A percentile compares a stretch with the other conserved stretches of the same genome.
Evolutionary conservation across 2,888 invertebrate genomes (phyloP).

Genomic region (Dicranocentrus wangi): DNA sequence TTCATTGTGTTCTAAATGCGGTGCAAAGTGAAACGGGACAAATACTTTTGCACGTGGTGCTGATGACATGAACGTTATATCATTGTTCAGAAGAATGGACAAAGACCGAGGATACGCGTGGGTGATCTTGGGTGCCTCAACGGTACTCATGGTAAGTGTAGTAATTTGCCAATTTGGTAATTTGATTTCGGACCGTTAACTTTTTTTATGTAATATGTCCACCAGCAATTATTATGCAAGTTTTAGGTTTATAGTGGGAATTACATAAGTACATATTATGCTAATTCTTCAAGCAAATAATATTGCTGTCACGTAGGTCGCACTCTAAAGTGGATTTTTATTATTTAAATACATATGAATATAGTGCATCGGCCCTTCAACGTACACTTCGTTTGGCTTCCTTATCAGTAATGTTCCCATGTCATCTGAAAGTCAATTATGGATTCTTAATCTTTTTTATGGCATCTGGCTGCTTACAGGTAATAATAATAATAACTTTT

Average conservation of each 20-base stretch:
- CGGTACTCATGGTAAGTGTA: slow-evolving; percentile 65
- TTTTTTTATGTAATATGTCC: too few species aligned
- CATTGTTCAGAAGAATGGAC: slow-evolving; percentile 44
- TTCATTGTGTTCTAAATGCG: background rate
- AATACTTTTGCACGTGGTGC: background rate
- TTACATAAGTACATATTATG: background rate
- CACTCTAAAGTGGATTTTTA: too few species aligned
- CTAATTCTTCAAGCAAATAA: too few species aligned
- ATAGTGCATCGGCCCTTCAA: slow-evolving; percentile 66
- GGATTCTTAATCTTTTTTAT: slow-evolving; percentile 67
- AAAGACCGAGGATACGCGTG: slow-evolving; percentile 69
- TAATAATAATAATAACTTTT: slow-evolving; percentile 45
- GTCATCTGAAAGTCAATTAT: slow-evolving; percentile 33
- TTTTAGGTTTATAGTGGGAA: background rate
- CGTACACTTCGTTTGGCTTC: slow-evolving; percentile 63
- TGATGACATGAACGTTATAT: background rate
- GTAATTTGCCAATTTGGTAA: background rate
- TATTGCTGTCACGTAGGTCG: too few species aligned
- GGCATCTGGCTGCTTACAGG: slow-evolving; percentile 63
- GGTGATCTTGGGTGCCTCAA: slow-evolving; percentile 69
- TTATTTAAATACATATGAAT: too few species aligned
- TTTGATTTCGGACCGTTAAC: background rate
- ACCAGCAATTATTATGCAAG: too few species aligned
- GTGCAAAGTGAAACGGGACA: background rate
- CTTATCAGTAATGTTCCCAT: slow-evolving; percentile 50